Evolutionary conservation across 2,797 vertebrate genomes (phyloP).

Genomic region (Galago senegalensis): DNA sequence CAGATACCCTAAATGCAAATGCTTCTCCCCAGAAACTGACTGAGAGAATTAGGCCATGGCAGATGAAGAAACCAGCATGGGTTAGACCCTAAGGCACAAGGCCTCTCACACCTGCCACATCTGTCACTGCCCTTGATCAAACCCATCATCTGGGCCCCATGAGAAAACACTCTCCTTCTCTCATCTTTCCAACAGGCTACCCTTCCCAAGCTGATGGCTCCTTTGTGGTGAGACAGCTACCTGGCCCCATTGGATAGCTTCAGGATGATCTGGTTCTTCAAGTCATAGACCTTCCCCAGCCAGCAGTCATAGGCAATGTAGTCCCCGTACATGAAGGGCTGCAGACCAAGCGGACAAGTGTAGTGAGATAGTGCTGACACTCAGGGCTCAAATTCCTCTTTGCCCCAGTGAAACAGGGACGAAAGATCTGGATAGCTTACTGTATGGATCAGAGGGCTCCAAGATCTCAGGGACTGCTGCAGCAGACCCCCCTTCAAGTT

Average conservation of each 20-base stretch:
- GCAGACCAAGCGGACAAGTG: background rate
- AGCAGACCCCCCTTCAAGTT: background rate
- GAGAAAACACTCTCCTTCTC: background rate
- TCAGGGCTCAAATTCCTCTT: no score
- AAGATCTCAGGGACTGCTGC: background rate
- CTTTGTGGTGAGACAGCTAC: constrained; percentile 85
- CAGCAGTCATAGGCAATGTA: constrained; percentile 99
- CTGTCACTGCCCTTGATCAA: background rate
- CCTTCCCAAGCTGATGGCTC: background rate
- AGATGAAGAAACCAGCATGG: background rate
- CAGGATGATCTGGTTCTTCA: constrained; percentile 98
- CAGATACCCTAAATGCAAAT: background rate
- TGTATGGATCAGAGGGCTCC: background rate
- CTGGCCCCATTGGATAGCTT: constrained; percentile 99
- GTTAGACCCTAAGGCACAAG: background rate
- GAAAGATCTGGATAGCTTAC: background rate
- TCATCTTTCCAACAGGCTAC: rapidly evolving
- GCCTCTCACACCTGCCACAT: background rate
- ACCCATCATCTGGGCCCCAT: background rate
- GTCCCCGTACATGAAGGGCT: constrained; percentile 99
- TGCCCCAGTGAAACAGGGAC: background rate
- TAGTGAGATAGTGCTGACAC: background rate
- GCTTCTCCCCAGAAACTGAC: background rate
- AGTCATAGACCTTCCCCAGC: constrained; percentile 98
- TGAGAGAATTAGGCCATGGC: background rate